Percentiles rank a stretch among this genome's conserved stretches.
Evolutionary conservation across 2,113 vertebrate genomes (phyloP).

Genomic region (Oplegnathus fasciatus): DNA sequence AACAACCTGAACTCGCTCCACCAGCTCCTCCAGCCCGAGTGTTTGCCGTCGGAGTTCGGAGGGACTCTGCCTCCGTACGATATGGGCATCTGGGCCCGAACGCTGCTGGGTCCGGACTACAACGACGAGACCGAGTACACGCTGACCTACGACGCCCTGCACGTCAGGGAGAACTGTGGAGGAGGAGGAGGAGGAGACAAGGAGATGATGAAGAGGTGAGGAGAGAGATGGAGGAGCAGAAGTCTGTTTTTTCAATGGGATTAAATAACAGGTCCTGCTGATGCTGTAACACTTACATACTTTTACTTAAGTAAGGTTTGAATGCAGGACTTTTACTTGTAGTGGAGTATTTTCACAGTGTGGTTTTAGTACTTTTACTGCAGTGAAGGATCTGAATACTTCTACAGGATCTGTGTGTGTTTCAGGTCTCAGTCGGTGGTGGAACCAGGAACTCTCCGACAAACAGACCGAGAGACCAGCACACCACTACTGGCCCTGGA

Average conservation of each 20-base stretch:
- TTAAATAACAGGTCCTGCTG: no score
- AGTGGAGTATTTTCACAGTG: no score
- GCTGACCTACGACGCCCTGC: slow-evolving; percentile 90
- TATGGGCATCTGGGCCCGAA: slow-evolving; percentile 97
- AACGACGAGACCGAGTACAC: slow-evolving; percentile 95
- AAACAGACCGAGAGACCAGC: slow-evolving; percentile 73
- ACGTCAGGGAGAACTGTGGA: slow-evolving; percentile 77
- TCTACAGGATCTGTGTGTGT: slow-evolving; percentile 10
- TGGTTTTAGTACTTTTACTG: no score
- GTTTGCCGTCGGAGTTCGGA: slow-evolving; percentile 96
- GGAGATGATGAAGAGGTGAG: slow-evolving; percentile 85
- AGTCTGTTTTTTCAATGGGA: no score
- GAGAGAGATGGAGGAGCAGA: no score
- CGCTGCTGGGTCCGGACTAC: slow-evolving; percentile 95
- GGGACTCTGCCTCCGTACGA: slow-evolving; percentile 97
- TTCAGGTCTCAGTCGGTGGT: slow-evolving; percentile 78
- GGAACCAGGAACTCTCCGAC: slow-evolving; percentile 70
- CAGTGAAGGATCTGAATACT: not conserved
- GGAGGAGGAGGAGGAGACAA: slow-evolving; percentile 82
- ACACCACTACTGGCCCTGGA: slow-evolving; percentile 76
- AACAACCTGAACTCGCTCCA: slow-evolving; percentile 98
- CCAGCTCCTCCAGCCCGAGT: slow-evolving; percentile 96
- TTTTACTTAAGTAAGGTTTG: no score
- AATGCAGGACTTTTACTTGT: no score
- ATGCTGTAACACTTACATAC: no score